These are phyloP conservation scores for Poecilia gillii DNA, from an alignment of 2,797 vertebrate genomes.

Conservation along the genomic window DNA sequence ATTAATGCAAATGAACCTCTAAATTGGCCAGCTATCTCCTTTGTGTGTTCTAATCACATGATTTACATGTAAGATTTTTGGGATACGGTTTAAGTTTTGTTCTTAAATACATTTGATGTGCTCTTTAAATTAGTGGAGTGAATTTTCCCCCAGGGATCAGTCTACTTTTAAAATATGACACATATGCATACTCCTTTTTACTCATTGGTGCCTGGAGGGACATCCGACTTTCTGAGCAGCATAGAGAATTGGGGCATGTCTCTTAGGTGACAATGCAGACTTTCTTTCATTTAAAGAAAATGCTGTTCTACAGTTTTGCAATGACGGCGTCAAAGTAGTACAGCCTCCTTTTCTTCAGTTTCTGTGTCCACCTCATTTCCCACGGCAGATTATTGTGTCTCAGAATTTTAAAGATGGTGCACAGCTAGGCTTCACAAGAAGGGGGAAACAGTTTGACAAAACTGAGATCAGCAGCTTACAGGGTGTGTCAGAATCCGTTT, in stretches of 20 bases:
- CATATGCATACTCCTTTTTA: slow-evolving; percentile 49
- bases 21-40: slow-evolving; percentile 4
- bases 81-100: neutral
- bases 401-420: slow-evolving; percentile 13
- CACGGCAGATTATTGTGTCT: neutral
- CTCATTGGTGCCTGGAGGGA: slow-evolving; percentile 38
- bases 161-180: slow-evolving; percentile 55
- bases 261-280: slow-evolving; percentile 35
- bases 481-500: slow-evolving; percentile 54
- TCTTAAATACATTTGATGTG: neutral
- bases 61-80: slow-evolving; percentile 16
- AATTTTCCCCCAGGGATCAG: slow-evolving; percentile 29
- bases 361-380: slow-evolving; percentile 9
- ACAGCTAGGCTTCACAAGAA: slow-evolving; percentile 9
- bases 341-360: neutral
- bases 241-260: slow-evolving; percentile 50
- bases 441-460: slow-evolving; percentile 33
- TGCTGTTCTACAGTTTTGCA: slow-evolving; percentile 4
- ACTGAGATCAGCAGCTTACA: slow-evolving; percentile 43
- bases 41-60: slow-evolving; percentile 24
- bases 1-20: slow-evolving; percentile 40
- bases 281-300: slow-evolving; percentile 15
- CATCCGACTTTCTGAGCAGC: slow-evolving; percentile 34
- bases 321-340: neutral
- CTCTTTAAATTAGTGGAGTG: slow-evolving; percentile 20